A percentile compares a stretch with the other conserved stretches of the same genome.
phyloP scores from a whole-genome alignment of 2,113 vertebrate genomes.

The Megatriorchis doriae region DNA sequence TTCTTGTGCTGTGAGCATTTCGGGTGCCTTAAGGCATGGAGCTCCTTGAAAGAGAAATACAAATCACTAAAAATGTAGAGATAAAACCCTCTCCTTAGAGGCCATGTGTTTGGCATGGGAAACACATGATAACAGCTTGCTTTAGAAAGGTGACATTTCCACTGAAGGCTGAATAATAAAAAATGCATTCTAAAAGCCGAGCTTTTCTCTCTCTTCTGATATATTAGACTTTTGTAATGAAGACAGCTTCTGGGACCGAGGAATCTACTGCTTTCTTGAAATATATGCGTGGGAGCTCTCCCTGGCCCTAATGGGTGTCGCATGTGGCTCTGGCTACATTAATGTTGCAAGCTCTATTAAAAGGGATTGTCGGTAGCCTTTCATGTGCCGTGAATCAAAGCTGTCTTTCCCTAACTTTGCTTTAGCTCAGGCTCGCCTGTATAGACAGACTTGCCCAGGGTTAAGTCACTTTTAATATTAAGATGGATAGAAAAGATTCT shows the following conservation, averaged over 20 bases:
- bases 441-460: background rate
- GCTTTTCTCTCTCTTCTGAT: constrained; percentile 56
- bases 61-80: constrained; percentile 84
- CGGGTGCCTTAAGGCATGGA: constrained; percentile 86
- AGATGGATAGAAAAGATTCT: constrained; percentile 15
- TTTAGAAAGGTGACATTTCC: constrained; percentile 90
- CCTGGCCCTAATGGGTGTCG: constrained; percentile 56
- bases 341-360: constrained; percentile 40
- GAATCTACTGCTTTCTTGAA: constrained; percentile 59
- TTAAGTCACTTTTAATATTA: constrained; percentile 49
- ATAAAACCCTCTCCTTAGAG: constrained; percentile 86
- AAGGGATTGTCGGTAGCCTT: constrained; percentile 26
- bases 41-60: constrained; percentile 92
- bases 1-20: constrained; percentile 75
- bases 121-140: constrained; percentile 83
- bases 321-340: constrained; percentile 19
- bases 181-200: constrained; percentile 72
- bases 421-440: background rate
- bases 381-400: constrained; percentile 14
- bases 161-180: constrained; percentile 81
- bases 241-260: constrained; percentile 66
- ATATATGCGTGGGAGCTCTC: constrained; percentile 41
- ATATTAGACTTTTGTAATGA: constrained; percentile 69
- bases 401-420: constrained; percentile 42
- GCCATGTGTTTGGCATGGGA: constrained; percentile 83